A percentile compares a stretch with the other conserved stretches of the same genome.
These are phyloP conservation scores for Pogoniulus pusillus DNA, from an alignment of 2,797 vertebrate genomes.

Conservation along the genomic window DNA sequence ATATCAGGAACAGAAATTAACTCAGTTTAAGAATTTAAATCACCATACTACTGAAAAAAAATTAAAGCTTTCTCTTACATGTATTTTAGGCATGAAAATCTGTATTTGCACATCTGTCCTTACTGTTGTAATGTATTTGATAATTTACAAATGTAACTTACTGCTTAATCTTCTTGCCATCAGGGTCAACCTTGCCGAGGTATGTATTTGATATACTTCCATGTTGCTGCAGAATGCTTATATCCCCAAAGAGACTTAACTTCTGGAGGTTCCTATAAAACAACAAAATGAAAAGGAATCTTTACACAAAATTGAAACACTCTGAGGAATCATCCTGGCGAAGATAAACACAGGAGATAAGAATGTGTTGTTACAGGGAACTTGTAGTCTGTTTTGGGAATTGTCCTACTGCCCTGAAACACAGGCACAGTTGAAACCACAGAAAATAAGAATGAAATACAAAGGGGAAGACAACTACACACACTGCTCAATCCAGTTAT, in stretches of 20 bases:
- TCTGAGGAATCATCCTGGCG: neutral
- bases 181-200: slow-evolving; percentile 91
- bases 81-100: neutral
- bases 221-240: slow-evolving; percentile 92
- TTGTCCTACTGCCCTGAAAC: neutral
- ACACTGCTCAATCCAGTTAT: neutral
- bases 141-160: slow-evolving; percentile 76
- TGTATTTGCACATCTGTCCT: neutral
- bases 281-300: slow-evolving; percentile 14
- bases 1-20: neutral
- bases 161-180: slow-evolving; percentile 96
- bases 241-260: slow-evolving; percentile 94
- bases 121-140: neutral
- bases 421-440: neutral
- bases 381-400: neutral
- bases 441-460: neutral
- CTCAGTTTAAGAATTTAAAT: neutral
- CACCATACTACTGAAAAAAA: neutral
- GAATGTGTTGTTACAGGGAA: neutral
- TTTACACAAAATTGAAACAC: neutral
- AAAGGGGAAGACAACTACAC: neutral
- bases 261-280: slow-evolving; percentile 91
- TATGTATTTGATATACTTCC: slow-evolving; percentile 88
- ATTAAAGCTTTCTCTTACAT: neutral
- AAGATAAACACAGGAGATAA: neutral